Evolutionary conservation across 1,140 invertebrate genomes (phyloP).

Genomic region (Tetragonula clypearis): DNA sequence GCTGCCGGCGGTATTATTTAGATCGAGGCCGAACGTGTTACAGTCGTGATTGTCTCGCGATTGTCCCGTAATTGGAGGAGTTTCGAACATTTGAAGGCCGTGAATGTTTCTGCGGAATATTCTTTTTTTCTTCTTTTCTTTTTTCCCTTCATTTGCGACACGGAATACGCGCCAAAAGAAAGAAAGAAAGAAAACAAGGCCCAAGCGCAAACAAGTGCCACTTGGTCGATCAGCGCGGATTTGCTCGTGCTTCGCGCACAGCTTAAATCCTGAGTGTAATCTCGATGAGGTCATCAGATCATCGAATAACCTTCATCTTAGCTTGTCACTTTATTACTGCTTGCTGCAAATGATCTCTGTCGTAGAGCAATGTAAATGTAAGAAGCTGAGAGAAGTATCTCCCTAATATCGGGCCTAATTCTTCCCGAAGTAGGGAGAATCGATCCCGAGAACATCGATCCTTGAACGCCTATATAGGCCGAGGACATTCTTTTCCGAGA

Average conservation of each 20-base stretch:
- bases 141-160: neutral
- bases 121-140: neutral
- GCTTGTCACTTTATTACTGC: too few species aligned
- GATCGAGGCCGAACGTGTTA: neutral
- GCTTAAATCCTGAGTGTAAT: neutral
- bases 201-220: neutral
- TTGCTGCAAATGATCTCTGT: too few species aligned
- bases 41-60: neutral
- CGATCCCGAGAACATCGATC: slow-evolving; percentile 14
- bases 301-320: too few species aligned
- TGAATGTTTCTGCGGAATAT: neutral
- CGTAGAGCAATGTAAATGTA: too few species aligned
- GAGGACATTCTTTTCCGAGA: slow-evolving; percentile 19
- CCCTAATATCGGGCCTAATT: neutral
- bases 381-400: neutral
- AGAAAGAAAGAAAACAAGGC: neutral
- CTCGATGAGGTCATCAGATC: neutral
- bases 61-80: neutral
- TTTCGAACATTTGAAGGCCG: slow-evolving; percentile 4
- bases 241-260: neutral
- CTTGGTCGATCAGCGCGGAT: neutral
- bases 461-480: slow-evolving; percentile 8
- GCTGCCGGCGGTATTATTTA: neutral
- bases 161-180: neutral
- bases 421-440: neutral